A percentile compares a stretch with the other conserved stretches of the same genome.
These are phyloP conservation scores for Battus philenor DNA, from an alignment of 1,140 invertebrate genomes.

Conservation along the genomic window DNA sequence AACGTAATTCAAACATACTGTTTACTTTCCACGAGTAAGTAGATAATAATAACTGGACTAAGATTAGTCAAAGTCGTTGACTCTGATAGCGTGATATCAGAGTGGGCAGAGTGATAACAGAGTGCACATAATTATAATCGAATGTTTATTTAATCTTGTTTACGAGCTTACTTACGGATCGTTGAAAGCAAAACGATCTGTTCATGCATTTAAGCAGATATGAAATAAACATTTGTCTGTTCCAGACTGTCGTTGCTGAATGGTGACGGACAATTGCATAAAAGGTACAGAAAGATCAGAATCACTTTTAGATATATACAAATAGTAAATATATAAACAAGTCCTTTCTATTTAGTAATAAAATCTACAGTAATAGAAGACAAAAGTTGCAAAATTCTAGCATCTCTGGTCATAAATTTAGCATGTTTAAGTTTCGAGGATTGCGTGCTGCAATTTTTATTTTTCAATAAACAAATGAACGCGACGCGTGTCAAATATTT, in stretches of 20 bases:
- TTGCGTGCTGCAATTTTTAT: slow-evolving; percentile 31
- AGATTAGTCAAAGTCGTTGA: slow-evolving; percentile 58
- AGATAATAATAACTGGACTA: slow-evolving; percentile 37
- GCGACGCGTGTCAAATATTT: slow-evolving; percentile 26
- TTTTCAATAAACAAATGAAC: slow-evolving; percentile 19
- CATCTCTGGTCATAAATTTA: slow-evolving; percentile 14
- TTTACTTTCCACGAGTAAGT: slow-evolving; percentile 30
- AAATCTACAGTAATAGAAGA: too few species aligned
- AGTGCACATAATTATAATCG: slow-evolving; percentile 35
- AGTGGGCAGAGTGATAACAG: slow-evolving; percentile 42
- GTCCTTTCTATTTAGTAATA: too few species aligned
- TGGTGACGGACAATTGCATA: too few species aligned
- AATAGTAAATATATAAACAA: too few species aligned
- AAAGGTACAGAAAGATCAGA: too few species aligned
- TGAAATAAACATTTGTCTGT: too few species aligned
- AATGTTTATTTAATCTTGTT: too few species aligned
- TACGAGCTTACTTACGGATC: slow-evolving; percentile 1
- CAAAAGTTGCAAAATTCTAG: too few species aligned
- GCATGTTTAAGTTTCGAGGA: slow-evolving; percentile 5
- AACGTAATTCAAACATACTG: slow-evolving; percentile 39
- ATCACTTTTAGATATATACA: too few species aligned
- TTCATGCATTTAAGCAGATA: too few species aligned
- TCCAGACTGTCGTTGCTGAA: too few species aligned
- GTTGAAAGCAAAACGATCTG: too few species aligned
- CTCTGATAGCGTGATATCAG: slow-evolving; percentile 54